Base-by-base conservation (phyloP, 2,888 invertebrate species). In the Drosophila birchii region DNA sequence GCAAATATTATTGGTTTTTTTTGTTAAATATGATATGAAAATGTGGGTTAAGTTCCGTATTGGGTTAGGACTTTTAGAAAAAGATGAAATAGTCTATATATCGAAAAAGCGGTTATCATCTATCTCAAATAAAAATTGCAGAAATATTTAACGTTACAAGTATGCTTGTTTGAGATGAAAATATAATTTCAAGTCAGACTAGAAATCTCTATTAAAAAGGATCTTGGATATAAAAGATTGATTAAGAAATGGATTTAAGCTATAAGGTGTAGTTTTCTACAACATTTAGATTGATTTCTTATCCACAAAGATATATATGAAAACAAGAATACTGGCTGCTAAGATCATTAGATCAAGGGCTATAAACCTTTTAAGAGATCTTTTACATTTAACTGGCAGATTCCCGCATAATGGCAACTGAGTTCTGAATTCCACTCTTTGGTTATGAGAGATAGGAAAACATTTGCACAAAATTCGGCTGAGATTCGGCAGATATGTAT, bases 401-500 rank as follows among this genome's bases (percentile, higher is more conserved):
- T 36, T 16, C 20, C 20, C 14, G 1, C 32, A 44, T 7, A 18
- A n/a, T 6, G n/a, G 9, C 11, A 9, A 18, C 11, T 14, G 43
- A 14, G 20, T 14, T 34, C 18, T 5, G 8, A 36, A 49, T n/a
- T 8, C 14, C 14, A 8, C 18, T 26, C n/a, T 1, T 20, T 12
- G 20, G n/a, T 16, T 3, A 11, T 23, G 29, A 20, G 36, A 54
- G 32, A 47, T 41, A 11, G 39, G 14, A 68, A 26, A 23, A 20
- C n/a, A 56, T 41, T 57, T 29, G 44, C 47, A 20, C 26, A 32
- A 41, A 26, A 32, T 44, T 53, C 20, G 39, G 14, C 29, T 20
- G 44, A 54, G 73, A 51, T 72, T 45, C 63, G 54, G 32, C 23
- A 6, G 26, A 29, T 18, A 3, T 16, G 16, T 58, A 41, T 26